Evolutionary conservation across 2,797 vertebrate species (phyloP).

Genomic region (Otolemur crassicaudatus): DNA sequence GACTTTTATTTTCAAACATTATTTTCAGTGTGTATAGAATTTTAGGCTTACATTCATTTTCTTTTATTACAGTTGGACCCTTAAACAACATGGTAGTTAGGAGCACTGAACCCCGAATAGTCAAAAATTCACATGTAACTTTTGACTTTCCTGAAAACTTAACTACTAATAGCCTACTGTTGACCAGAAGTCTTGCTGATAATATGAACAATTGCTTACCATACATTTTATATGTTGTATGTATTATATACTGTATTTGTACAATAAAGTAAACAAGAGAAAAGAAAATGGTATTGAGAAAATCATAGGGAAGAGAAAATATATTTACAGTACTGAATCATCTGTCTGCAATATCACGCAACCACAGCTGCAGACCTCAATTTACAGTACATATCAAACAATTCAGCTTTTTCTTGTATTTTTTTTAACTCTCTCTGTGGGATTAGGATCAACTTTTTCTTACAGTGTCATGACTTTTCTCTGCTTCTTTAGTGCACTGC

Average conservation of each 20-base stretch:
- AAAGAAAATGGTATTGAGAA: not conserved
- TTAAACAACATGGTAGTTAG: not conserved
- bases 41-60: not conserved
- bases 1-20: not conserved
- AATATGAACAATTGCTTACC: not conserved
- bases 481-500: not conserved
- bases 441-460: not conserved
- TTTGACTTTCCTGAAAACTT: not conserved
- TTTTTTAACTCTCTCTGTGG: no score
- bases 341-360: not conserved
- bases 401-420: not conserved
- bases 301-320: not conserved
- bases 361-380: not conserved
- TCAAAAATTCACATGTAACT: not conserved
- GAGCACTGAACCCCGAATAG: not conserved
- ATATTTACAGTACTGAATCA: not conserved
- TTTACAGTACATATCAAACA: not conserved
- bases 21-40: constrained; percentile 42
- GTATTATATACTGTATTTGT: not conserved
- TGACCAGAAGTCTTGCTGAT: not conserved
- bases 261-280: not conserved
- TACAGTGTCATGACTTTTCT: not conserved
- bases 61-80: not conserved
- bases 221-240: not conserved
- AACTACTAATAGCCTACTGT: not conserved